Base-by-base conservation (phyloP, 2,888 invertebrate genomes). In the Erebia epiphron region DNA sequence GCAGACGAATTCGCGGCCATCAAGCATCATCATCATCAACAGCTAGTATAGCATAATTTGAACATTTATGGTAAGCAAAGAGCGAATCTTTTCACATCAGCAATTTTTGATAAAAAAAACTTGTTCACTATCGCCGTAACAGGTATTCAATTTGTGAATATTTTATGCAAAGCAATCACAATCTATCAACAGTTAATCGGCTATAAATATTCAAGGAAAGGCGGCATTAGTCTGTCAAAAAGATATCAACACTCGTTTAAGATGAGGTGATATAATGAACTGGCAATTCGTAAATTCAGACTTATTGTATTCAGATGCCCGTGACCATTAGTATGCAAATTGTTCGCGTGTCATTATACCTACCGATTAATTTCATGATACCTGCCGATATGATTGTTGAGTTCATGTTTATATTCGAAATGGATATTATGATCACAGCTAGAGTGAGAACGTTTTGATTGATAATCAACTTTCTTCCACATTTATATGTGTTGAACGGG, bases 61-160 rank as follows among this genome's bases (percentile, higher is more conserved):
- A 35, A 35, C 7, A 35, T 35, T 54, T 18, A 54, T 16, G 0
- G 1, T 10, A 16, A 54, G 18, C 18, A 16, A 8, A 10, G 9
- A 52, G 16, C 16, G 2, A 54, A 54, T 16, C 54, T 18, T 2
- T 54, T 18, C 10, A 11, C 18, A 54, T 3, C 16, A 18, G 18
- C 18, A 18, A 54, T 54, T 54, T 18, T 18, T 54, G 18, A 54
- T 18, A 18, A 70, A 60, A 72, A 54, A 60, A 72, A 54, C 63
- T 63, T 18, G 64, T 64, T 63, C 49, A 41, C 60, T 35, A 54
- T 57, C 14, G 52, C 61, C 18, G 11, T 65, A 69, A 71, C 65
- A 67, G 68, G 70, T 70, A 73, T 77, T 75, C 74, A 76, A 75
- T 75, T 72, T 71, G 71, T 68, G 68, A 70, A 72, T 74, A 69